Base-by-base conservation (phyloP, 2,888 invertebrate genomes). In the Alloscopus bannaensis region DNA sequence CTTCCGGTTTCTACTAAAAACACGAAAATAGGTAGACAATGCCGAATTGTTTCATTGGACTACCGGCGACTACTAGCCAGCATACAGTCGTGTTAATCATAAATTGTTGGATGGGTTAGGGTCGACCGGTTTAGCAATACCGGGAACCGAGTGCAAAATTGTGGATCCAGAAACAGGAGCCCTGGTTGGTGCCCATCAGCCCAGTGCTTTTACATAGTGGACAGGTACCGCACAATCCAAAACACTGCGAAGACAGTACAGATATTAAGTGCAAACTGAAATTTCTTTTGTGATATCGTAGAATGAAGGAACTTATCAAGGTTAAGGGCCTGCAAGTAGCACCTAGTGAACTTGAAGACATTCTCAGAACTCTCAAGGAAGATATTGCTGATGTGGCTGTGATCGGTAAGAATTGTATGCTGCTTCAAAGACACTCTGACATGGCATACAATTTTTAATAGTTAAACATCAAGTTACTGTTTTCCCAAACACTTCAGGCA, bases 331-430 rank as follows among this genome's bases (percentile, higher is more conserved):
- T 75, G 11, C 81, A 95, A 92, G 96, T 97, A 4, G 92, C 96
- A 4, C 97, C 97, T 26, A 95, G 96, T 0, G 97, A 97, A 88
- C 88, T 97, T 26, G 96, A 97, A 88, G 92, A 90, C 65, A 86
- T 94, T 2, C 87, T 95, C 0, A 90, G 93, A 78, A 90, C 91
- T 45, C 93, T 94, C 88, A 93, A 94, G 0, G 91, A 91, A 28
- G n/a, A n/a, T n/a, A 90, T 98, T 0, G 88, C 90, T 8, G 97
- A 97, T 86, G 95, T 93, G 0, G 96, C 94, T 0, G 96, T 97
- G 0, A 90, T 96, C 79, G 81, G 81, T 76, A 66, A n/a, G n/a
- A n/a, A n/a, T n/a, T n/a, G n/a, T n/a, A n/a, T n/a, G n/a, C n/a
- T n/a, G n/a, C n/a, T n/a, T n/a, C n/a, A n/a, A n/a, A n/a, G n/a